phyloP scores from a whole-genome alignment of 2,113 vertebrate species.

The Malurus cyaneus region DNA sequence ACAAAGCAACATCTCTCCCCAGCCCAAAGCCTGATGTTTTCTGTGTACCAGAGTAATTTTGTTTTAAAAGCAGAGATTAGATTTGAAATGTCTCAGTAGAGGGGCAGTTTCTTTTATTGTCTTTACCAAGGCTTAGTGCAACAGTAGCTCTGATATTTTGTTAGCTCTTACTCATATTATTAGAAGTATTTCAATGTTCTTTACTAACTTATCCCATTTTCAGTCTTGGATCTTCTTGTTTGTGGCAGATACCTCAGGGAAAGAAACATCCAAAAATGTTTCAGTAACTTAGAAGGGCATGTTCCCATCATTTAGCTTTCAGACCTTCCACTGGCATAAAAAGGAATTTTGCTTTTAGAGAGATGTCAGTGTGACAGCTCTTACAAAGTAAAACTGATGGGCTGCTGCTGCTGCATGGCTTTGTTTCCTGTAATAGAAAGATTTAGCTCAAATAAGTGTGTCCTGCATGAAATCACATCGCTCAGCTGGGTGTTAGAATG shows the following conservation, averaged over 20 bases:
- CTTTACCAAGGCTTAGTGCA: not conserved
- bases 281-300: not conserved
- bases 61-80: not conserved
- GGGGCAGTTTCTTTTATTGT: not conserved
- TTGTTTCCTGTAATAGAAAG: not conserved
- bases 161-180: not conserved
- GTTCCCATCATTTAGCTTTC: not conserved
- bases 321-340: slow-evolving; percentile 2
- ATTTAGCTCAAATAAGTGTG: not conserved
- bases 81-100: not conserved
- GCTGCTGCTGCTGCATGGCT: not conserved
- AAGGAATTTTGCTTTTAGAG: not conserved
- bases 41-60: not conserved
- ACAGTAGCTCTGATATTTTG: not conserved
- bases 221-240: not conserved
- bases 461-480: not conserved
- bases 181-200: not conserved
- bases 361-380: not conserved
- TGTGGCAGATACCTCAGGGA: slow-evolving; percentile 4
- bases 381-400: not conserved
- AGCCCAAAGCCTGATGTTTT: not conserved
- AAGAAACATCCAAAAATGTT: not conserved
- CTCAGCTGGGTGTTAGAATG: not conserved
- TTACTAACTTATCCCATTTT: not conserved
- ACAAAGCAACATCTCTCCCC: not conserved